phyloP scores from a whole-genome alignment of 2,888 invertebrate genomes.

The Parnassius orleans region DNA sequence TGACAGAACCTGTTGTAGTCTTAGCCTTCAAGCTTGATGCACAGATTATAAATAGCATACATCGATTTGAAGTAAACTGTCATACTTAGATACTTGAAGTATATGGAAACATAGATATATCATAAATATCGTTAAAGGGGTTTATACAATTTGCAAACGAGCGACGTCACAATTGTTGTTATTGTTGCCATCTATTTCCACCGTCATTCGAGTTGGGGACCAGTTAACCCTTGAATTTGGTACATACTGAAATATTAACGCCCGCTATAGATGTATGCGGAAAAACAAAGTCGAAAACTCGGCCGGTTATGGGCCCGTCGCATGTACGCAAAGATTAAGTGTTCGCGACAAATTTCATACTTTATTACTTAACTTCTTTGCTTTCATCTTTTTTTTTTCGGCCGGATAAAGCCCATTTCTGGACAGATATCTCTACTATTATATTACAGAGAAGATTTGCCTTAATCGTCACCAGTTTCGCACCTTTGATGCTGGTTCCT shows the following conservation, averaged over 20 bases:
- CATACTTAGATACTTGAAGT: not conserved
- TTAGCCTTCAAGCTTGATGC: no score
- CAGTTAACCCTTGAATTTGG: conserved; percentile 77
- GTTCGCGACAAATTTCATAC: conserved; percentile 14
- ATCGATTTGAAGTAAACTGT: no score
- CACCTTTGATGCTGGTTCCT: no score
- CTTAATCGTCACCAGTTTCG: no score
- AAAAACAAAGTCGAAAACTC: conserved; percentile 79
- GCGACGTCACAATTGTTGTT: conserved; percentile 49
- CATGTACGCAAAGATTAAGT: conserved; percentile 66
- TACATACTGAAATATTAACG: conserved; percentile 78
- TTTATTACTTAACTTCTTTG: no score
- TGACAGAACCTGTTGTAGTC: no score
- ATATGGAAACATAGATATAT: conserved; percentile 32
- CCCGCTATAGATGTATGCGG: conserved; percentile 72
- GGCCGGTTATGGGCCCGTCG: conserved; percentile 75
- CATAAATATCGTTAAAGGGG: conserved; percentile 19
- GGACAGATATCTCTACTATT: no score
- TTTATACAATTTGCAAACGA: conserved; percentile 31
- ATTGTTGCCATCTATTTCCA: conserved; percentile 55
- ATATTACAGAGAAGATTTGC: no score
- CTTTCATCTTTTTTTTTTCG: no score
- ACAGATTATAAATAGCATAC: no score
- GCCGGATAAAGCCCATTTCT: no score
- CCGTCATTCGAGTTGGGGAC: conserved; percentile 47